phyloP scores from a whole-genome alignment of 2,113 vertebrate species.

The Helogale parvula region DNA sequence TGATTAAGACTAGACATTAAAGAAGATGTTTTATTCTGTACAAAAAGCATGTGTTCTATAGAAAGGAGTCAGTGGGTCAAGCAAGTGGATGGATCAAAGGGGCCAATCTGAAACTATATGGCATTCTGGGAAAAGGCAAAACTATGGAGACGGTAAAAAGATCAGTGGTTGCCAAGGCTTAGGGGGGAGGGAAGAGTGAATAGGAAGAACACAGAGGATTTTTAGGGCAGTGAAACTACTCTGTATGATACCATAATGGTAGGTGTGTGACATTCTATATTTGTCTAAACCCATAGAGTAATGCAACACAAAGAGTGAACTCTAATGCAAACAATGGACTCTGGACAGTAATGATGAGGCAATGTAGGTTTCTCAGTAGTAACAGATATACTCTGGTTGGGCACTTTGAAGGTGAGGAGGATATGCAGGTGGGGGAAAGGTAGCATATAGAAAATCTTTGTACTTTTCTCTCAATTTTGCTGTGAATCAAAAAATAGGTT shows the following conservation, averaged over 20 bases:
- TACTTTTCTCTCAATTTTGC: background rate
- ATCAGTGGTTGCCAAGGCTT: background rate
- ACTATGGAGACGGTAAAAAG: background rate
- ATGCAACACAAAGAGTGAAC: background rate
- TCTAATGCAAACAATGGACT: background rate
- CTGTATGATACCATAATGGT: background rate
- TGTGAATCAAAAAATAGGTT: background rate
- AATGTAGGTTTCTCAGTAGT: background rate
- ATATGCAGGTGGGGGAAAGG: background rate
- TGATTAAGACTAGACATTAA: background rate
- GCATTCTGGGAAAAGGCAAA: background rate
- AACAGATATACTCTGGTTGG: background rate
- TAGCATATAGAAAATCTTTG: background rate
- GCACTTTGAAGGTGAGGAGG: background rate
- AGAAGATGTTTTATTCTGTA: background rate
- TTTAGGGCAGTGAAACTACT: background rate
- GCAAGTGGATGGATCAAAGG: background rate
- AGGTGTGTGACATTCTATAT: background rate
- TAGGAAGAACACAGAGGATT: background rate
- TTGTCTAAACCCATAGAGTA: background rate
- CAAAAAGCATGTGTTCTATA: background rate
- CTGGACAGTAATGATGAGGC: background rate
- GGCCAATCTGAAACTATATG: background rate
- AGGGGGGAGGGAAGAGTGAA: background rate
- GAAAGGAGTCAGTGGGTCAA: background rate